A percentile compares a stretch with the other conserved stretches of the same genome.
phyloP scores from a whole-genome alignment of 2,797 vertebrate genomes.

The Momotus momota region DNA sequence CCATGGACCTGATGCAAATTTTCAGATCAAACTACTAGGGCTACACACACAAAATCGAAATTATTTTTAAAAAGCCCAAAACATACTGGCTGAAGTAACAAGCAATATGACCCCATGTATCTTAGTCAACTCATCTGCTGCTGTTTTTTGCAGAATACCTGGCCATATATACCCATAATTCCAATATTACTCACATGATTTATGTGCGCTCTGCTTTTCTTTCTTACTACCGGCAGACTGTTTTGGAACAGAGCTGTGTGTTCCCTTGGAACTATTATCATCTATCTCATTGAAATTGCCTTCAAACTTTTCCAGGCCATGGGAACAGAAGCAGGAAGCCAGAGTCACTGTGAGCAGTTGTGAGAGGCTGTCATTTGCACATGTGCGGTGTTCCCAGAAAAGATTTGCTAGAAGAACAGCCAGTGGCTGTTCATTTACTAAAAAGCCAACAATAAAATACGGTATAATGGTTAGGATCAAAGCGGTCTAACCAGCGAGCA shows the following conservation, averaged over 20 bases:
- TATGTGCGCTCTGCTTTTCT: background rate
- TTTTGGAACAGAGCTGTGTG: background rate
- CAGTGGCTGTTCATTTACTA: background rate
- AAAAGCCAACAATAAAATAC: background rate
- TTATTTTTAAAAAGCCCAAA: rapidly evolving
- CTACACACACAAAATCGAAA: background rate
- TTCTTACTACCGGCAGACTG: background rate
- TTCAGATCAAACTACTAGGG: background rate
- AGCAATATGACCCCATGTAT: background rate
- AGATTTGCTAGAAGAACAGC: background rate
- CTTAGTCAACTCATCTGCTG: background rate
- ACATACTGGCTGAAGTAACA: background rate
- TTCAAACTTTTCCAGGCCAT: background rate
- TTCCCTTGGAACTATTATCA: background rate
- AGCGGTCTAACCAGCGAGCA: background rate
- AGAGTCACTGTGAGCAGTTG: background rate
- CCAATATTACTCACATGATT: background rate
- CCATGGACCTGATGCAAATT: background rate
- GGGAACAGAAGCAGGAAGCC: background rate
- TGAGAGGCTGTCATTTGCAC: background rate
- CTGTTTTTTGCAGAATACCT: background rate
- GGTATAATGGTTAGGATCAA: background rate
- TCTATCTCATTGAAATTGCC: background rate
- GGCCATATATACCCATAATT: background rate
- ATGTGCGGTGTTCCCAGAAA: too few species aligned